Conservation (phyloP, 2,888 invertebrate species). For the Kryphioiulus occultus region DNA sequence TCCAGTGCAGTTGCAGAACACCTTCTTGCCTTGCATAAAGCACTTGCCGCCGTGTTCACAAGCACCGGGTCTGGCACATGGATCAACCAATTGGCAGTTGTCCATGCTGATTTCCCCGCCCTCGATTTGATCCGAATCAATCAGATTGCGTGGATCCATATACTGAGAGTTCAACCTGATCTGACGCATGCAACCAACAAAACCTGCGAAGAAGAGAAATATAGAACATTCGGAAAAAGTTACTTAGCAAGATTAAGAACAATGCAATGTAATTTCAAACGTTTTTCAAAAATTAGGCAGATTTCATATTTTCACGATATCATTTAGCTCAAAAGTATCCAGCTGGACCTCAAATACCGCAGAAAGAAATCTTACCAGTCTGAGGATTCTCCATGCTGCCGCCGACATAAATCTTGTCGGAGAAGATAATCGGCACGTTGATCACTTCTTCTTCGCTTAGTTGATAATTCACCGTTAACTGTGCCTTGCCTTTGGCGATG, state of each 20-base stretch:
- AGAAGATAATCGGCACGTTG: conserved; percentile 16
- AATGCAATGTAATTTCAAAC: neutral
- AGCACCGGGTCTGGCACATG: conserved; percentile 86
- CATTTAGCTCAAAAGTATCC: too few species aligned
- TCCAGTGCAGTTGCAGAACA: conserved; percentile 87
- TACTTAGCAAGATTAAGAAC: neutral
- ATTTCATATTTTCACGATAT: too few species aligned
- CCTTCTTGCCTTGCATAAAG: conserved; percentile 84
- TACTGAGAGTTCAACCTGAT: conserved; percentile 59
- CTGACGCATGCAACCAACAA: conserved; percentile 62
- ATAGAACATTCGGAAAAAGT: neutral
- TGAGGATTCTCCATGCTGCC: conserved; percentile 52
- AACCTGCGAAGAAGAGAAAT: conserved; percentile 60
- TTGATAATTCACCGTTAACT: conserved; percentile 75
- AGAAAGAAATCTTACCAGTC: conserved; percentile 44
- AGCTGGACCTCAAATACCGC: too few species aligned
- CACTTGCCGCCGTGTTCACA: conserved; percentile 93
- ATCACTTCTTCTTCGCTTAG: conserved; percentile 52
- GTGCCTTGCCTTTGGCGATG: conserved; percentile 74
- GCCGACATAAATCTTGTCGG: conserved; percentile 50
- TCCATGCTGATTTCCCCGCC: conserved; percentile 85
- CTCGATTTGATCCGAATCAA: conserved; percentile 65
- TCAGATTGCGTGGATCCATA: conserved; percentile 60
- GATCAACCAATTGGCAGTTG: conserved; percentile 88
- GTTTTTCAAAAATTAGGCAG: too few species aligned